Base-by-base conservation (phyloP, 1,140 invertebrate genomes). In the Planococcus citri region DNA sequence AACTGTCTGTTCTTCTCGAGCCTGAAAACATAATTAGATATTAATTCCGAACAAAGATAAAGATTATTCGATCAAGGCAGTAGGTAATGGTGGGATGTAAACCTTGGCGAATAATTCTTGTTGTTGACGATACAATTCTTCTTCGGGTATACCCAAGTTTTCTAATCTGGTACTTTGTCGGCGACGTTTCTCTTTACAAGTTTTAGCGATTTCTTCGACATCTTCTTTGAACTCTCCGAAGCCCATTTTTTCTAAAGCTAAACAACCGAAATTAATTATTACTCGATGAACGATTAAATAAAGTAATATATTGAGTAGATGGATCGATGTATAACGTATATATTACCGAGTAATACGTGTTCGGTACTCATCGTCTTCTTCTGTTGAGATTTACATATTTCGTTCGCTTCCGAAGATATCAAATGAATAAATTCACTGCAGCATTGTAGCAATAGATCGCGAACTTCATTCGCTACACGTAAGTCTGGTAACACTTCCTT, bases 331-430 rank as follows among this genome's bases (percentile, higher is more conserved):
- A 9, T 69, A 37, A 41, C 21, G 38, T 41, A 24, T 37, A 58
- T n/a, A 69, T 71, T 69, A 91, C 89, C 89, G 80, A 83, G 84
- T 41, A 98, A 80, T 71, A 98, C 88, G 82, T 98, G 95, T 78
- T 98, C 95, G 8, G 95, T 94, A 77, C 94, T 97, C 61, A 98
- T 98, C 0, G 95, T 98, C 78, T 97, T 98, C 77, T 98, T 98
- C 75, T 94, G 89, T 72, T 94, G 88, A 77, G 92, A 88, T 80
- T 96, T 96, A 77, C 95, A 98, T 71, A 97, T 92, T 73, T 96
- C 92, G 81, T 98, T 98, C 0, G 96, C 94, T 81, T 98, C 94
- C 2, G 94, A 95, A 71, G 94, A 94, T 20, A 98, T 83, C 21
- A 97, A 80, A 77, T 97, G 95, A 73, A 98, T 98, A 78, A 98